Evolutionary conservation across 2,113 vertebrate species (phyloP).

Genomic region (Brachyistius frenatus): DNA sequence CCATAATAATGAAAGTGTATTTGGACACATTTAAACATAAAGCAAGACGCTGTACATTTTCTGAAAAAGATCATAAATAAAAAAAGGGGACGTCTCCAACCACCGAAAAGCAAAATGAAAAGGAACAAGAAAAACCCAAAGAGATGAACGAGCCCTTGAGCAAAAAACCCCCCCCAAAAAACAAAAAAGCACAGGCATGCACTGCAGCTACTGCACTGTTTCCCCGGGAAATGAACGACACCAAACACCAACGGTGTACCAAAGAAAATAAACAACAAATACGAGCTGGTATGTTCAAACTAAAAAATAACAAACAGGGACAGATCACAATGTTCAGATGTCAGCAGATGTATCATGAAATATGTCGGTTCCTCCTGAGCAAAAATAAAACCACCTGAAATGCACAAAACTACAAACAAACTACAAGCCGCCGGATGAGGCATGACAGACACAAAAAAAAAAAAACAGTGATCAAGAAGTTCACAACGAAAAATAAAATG

Average conservation of each 20-base stretch:
- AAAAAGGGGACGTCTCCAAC: neutral
- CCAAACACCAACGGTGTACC: neutral
- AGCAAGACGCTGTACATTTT: neutral
- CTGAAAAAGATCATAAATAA: neutral
- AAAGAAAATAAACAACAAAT: slow-evolving; percentile 4
- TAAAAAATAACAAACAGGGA: neutral
- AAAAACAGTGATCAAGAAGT: neutral
- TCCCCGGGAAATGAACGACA: neutral
- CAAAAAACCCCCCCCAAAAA: neutral
- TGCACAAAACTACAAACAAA: neutral
- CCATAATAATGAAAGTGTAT: neutral
- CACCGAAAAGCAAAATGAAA: slow-evolving; percentile 34
- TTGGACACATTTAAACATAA: neutral
- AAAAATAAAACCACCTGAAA: neutral
- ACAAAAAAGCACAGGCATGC: slow-evolving; percentile 15
- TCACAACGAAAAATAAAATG: slow-evolving; percentile 7
- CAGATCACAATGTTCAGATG: neutral
- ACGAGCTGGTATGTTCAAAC: neutral
- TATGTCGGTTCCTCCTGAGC: neutral
- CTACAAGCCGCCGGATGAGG: neutral
- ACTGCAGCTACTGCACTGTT: neutral
- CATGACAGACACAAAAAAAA: neutral
- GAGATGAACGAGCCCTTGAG: neutral
- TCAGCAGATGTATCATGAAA: neutral
- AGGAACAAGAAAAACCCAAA: slow-evolving; percentile 10